These are phyloP conservation scores for Torymus tubicola DNA, from an alignment of 2,888 invertebrate species.

Conservation along the genomic window DNA sequence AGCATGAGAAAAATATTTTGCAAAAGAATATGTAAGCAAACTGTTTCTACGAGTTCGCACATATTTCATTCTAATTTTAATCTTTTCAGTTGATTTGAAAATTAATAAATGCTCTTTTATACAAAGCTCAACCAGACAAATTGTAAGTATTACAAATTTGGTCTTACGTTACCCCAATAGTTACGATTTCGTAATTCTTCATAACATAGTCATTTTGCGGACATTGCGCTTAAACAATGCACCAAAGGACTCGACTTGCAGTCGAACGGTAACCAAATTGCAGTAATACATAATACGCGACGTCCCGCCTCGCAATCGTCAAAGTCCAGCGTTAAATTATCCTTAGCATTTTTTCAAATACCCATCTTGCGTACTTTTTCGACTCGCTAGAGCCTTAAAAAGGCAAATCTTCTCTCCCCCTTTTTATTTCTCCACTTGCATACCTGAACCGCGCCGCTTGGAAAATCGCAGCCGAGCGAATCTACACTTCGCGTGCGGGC, in stretches of 20 bases:
- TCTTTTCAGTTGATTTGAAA: no score
- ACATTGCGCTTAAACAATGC: neutral
- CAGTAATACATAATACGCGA: neutral
- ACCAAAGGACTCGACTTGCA: neutral
- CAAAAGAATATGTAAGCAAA: neutral
- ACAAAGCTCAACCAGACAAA: no score
- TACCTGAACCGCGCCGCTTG: neutral
- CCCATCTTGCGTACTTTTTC: slow-evolving; percentile 18
- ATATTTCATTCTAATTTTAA: no score
- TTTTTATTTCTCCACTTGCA: no score
- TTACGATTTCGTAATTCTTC: neutral
- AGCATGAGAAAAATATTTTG: neutral
- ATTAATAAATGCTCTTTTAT: no score
- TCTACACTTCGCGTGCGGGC: slow-evolving; percentile 2
- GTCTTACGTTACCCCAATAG: neutral
- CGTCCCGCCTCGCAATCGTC: neutral
- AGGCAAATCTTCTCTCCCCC: neutral
- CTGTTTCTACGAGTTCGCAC: no score
- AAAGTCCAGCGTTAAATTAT: no score
- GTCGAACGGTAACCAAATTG: slow-evolving; percentile 2
- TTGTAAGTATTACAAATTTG: no score
- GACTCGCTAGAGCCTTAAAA: slow-evolving; percentile 30
- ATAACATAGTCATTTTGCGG: neutral
- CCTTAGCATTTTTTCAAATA: neutral
- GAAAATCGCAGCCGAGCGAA: slow-evolving; percentile 34